Conservation (phyloP, 2,888 invertebrate species). For the Cactoblastis cactorum region DNA sequence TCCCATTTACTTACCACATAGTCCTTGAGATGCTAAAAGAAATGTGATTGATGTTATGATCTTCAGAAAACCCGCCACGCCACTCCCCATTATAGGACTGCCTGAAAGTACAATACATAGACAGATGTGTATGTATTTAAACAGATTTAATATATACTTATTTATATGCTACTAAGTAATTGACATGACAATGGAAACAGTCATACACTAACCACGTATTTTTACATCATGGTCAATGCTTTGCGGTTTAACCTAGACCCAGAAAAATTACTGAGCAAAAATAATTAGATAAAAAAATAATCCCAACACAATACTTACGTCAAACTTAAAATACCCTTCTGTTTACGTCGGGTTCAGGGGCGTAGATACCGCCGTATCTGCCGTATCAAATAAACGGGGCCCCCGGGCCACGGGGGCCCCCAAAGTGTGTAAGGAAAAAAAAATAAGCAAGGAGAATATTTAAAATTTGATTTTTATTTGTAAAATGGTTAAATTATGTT, state of each 20-base stretch:
- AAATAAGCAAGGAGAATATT: too few species aligned
- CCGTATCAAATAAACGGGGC: too few species aligned
- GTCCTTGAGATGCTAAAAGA: background rate
- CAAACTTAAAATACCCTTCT: too few species aligned
- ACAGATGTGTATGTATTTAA: too few species aligned
- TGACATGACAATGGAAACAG: background rate
- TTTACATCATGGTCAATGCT: background rate
- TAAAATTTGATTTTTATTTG: too few species aligned
- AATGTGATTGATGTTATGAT: background rate
- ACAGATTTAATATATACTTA: background rate
- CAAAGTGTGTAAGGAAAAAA: too few species aligned
- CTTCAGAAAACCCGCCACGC: background rate
- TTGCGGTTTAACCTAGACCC: background rate
- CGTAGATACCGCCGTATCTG: too few species aligned
- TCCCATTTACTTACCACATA: slow-evolving; percentile 2
- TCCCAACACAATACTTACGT: background rate
- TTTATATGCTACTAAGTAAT: background rate
- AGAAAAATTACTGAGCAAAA: background rate
- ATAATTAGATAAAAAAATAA: background rate
- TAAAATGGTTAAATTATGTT: too few species aligned
- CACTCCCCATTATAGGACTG: background rate
- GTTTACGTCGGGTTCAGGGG: too few species aligned
- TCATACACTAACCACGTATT: background rate
- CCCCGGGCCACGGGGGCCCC: too few species aligned
- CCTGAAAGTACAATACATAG: background rate